Percentiles rank a stretch among this genome's conserved stretches.
These are phyloP conservation scores for Fukomys damarensis DNA, from an alignment of 2,113 vertebrate genomes.

Conservation along the genomic window DNA sequence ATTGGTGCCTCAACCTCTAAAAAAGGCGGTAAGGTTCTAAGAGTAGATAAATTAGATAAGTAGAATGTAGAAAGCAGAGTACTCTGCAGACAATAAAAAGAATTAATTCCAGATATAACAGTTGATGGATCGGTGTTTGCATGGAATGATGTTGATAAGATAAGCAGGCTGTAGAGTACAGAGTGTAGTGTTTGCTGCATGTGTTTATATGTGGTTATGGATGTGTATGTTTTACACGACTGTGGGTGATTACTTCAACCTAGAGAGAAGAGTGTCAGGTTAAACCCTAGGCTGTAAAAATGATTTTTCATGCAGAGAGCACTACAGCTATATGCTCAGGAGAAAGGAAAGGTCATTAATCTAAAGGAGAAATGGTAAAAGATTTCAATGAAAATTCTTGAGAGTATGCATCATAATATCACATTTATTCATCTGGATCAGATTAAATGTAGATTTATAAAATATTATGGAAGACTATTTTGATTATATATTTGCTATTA, in stretches of 20 bases:
- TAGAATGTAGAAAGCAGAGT: neutral
- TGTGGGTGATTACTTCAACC: neutral
- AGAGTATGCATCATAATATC: neutral
- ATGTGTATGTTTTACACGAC: neutral
- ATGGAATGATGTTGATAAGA: neutral
- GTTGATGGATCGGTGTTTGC: neutral
- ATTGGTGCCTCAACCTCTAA: neutral
- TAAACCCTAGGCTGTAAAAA: neutral
- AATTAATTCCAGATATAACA: neutral
- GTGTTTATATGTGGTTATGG: neutral
- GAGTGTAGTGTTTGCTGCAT: neutral
- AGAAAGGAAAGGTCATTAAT: neutral
- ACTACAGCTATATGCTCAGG: neutral
- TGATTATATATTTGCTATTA: neutral
- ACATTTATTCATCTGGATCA: neutral
- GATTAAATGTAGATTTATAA: neutral
- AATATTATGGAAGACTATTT: neutral
- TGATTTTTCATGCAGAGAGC: neutral
- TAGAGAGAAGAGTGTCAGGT: neutral
- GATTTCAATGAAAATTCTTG: neutral
- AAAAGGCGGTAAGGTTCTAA: neutral
- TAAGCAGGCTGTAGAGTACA: neutral
- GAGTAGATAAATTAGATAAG: neutral
- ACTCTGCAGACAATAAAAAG: neutral
- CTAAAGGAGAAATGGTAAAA: neutral